Conservation (phyloP, 2,113 vertebrate species). For the Nematolebias whitei region DNA sequence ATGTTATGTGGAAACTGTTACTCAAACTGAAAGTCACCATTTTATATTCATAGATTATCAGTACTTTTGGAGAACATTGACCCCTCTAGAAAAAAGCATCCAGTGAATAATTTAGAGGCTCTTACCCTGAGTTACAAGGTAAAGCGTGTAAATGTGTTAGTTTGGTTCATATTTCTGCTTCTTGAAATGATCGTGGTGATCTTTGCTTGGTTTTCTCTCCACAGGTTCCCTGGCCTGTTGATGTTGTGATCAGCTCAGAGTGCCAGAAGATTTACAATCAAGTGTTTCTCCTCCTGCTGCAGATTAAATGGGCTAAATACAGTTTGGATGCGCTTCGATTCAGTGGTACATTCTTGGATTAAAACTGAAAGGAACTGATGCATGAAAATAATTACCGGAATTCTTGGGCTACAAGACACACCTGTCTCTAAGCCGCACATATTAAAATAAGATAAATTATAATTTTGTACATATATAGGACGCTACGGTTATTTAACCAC, state of each 20-base stretch:
- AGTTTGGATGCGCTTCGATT: constrained; percentile 94
- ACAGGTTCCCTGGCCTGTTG: constrained; percentile 98
- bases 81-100: constrained; percentile 90
- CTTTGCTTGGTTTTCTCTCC: background rate
- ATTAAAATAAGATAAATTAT: too few species aligned
- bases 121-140: constrained; percentile 96
- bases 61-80: constrained; percentile 91
- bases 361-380: background rate
- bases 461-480: too few species aligned
- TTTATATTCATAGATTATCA: constrained; percentile 81
- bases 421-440: too few species aligned
- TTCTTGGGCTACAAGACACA: too few species aligned
- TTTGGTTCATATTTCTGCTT: background rate
- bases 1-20: background rate
- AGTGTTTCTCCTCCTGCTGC: constrained; percentile 93
- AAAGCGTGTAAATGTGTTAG: background rate
- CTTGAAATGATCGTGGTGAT: background rate
- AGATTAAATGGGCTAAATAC: constrained; percentile 99
- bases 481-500: too few species aligned
- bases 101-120: constrained; percentile 93
- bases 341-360: constrained; percentile 83
- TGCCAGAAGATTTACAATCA: constrained; percentile 99
- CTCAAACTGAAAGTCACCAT: background rate
- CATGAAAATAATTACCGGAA: background rate
- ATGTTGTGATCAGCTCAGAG: constrained; percentile 97